A percentile compares a stretch with the other conserved stretches of the same genome.
These are phyloP conservation scores for Nemotelus pantherinus DNA, from an alignment of 2,888 invertebrate genomes.

Conservation along the genomic window DNA sequence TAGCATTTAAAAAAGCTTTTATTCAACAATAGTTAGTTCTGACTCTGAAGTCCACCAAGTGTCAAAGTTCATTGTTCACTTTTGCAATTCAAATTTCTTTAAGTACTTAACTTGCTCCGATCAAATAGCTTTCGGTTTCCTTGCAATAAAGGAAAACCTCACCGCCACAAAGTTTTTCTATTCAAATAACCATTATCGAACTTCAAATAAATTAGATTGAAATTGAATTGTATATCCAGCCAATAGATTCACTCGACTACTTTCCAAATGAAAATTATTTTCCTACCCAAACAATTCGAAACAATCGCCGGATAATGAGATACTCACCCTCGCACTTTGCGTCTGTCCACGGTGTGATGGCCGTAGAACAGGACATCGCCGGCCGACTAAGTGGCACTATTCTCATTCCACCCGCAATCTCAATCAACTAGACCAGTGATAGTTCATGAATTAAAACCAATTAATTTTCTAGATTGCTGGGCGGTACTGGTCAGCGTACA, in stretches of 20 bases:
- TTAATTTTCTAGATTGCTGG: conserved; percentile 51
- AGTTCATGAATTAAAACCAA: conserved; percentile 49
- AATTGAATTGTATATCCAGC: not conserved
- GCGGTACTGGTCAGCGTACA: conserved; percentile 50
- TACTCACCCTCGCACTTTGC: conserved; percentile 26
- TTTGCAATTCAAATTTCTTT: too few relatives aligned
- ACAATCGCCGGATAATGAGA: conserved; percentile 49
- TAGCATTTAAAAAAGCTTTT: too few relatives aligned
- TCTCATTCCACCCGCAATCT: conserved; percentile 12
- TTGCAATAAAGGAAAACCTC: too few relatives aligned
- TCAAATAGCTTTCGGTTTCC: too few relatives aligned
- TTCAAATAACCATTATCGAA: too few relatives aligned
- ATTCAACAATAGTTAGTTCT: too few relatives aligned
- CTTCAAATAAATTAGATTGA: not conserved
- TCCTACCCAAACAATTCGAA: conserved; percentile 42
- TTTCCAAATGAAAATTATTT: conserved; percentile 37
- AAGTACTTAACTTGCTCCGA: too few relatives aligned
- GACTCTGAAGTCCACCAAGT: too few relatives aligned
- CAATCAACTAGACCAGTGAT: conserved; percentile 33
- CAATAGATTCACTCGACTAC: conserved; percentile 16
- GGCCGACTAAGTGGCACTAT: conserved; percentile 15
- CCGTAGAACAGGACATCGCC: not conserved
- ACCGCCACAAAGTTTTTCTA: too few relatives aligned
- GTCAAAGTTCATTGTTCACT: too few relatives aligned
- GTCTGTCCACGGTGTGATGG: not conserved